Base-by-base conservation (phyloP, 2,113 vertebrate genomes). In the Himantopus leucocephalus region DNA sequence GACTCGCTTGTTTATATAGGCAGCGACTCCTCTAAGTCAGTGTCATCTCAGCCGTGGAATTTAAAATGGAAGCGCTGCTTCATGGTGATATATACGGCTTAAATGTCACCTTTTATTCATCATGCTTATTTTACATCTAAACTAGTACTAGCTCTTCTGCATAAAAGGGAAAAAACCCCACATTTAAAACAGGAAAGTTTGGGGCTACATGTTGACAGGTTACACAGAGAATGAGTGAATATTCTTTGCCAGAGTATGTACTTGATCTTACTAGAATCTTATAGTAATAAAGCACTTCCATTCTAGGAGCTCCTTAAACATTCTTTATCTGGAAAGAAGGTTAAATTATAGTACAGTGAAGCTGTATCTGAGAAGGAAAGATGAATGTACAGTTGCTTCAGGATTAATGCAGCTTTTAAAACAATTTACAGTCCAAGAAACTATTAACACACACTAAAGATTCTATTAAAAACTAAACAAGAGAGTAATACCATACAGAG, bases 321-420 rank as follows among this genome's bases (percentile, higher is more conserved):
- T 80, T 21, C 22, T 32, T 96, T 96, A 84, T 82, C 59, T 32
- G 77, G 63, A 95, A 94, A 47, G 50, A 88, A 95, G 24, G 26
- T 85, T 94, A 96, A 97, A 88, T 81, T 93, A 92, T 56, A 82
- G 50, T 37, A 30, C 30, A 37, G 20, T 50, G 58, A 85, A 85
- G 27, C 39, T 88, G 26, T 19, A 64, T 62, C 45, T 92, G 45
- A 95, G 70, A 58, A 93, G 43, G 41, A 37, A 90, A 85, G 85
- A 97, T 93, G 41, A 97, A 95, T 85, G 39, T 72, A 76, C 30
- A 80, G 32, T 70, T 59, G 5, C 30, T 74, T 90, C 75, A 86
- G 81, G 68, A 97, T 92, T 91, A 97, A 97, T 92, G 52, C 45
- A 52, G 14, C 34, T 97, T 97, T 94, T 92, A 91, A 93, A 92